Conservation (phyloP, 2,797 vertebrate genomes). For the Pseudopleuronectes americanus region DNA sequence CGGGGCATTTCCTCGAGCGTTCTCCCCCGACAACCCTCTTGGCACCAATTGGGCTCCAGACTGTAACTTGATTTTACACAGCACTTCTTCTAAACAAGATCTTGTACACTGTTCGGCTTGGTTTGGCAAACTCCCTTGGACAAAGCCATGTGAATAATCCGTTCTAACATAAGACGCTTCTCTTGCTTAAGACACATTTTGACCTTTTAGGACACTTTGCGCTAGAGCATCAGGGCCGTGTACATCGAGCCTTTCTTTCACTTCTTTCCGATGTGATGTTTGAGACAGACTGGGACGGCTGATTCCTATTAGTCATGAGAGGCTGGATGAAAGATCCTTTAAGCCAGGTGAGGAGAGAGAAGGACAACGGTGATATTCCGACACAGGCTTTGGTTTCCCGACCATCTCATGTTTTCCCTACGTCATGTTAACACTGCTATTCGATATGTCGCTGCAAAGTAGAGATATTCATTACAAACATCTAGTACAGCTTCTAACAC, state of each 20-base stretch:
- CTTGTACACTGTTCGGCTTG: slow-evolving; percentile 5
- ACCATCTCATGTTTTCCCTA: slow-evolving; percentile 76
- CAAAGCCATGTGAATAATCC: slow-evolving; percentile 17
- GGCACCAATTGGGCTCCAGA: slow-evolving; percentile 1
- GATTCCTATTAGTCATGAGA: slow-evolving; percentile 71
- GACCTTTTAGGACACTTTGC: background rate
- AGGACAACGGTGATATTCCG: slow-evolving; percentile 74
- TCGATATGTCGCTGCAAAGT: slow-evolving; percentile 72
- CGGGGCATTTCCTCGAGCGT: slow-evolving; percentile 52
- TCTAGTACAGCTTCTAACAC: slow-evolving; percentile 80
- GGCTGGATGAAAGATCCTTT: slow-evolving; percentile 74
- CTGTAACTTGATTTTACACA: slow-evolving; percentile 43
- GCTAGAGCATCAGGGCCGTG: background rate
- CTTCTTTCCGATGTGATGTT: slow-evolving; percentile 42
- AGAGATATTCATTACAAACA: slow-evolving; percentile 85
- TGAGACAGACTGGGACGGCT: slow-evolving; percentile 34
- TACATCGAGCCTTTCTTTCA: background rate
- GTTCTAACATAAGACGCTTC: slow-evolving; percentile 4
- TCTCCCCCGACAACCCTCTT: slow-evolving; percentile 30
- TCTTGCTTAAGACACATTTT: slow-evolving; percentile 8
- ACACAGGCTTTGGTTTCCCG: slow-evolving; percentile 78
- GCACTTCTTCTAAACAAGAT: slow-evolving; percentile 34
- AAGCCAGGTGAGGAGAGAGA: slow-evolving; percentile 73
- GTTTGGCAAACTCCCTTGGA: slow-evolving; percentile 7
- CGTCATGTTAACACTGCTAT: slow-evolving; percentile 80